Conservation (phyloP, 2,888 invertebrate genomes). For the Platerodrilus igneus region DNA sequence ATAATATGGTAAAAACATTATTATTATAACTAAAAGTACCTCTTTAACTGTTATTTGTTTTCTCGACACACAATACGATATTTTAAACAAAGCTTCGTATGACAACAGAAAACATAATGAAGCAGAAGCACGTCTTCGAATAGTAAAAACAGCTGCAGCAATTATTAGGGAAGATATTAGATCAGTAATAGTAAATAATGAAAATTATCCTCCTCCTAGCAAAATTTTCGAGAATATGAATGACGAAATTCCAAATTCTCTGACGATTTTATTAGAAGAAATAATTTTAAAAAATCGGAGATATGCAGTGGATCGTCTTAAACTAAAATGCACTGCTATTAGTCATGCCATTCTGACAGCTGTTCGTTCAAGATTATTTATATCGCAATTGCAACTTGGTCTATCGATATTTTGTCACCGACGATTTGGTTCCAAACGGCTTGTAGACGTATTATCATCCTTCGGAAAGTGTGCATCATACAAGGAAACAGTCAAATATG, state of each 20-base stretch:
- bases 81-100: conserved; percentile 32
- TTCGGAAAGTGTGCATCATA: conserved; percentile 31
- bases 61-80: conserved; percentile 27
- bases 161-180: conserved; percentile 22
- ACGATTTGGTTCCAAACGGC: conserved; percentile 28
- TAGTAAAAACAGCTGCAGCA: conserved; percentile 26
- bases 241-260: conserved; percentile 5
- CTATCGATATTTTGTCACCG: conserved; percentile 28
- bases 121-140: conserved; percentile 31
- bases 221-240: conserved; percentile 15
- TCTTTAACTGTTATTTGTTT: conserved; percentile 24
- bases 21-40: too few relatives aligned
- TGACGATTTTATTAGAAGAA: conserved; percentile 8
- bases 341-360: conserved; percentile 30
- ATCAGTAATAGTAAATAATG: conserved; percentile 19
- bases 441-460: conserved; percentile 26
- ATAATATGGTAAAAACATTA: too few relatives aligned
- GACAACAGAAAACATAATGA: conserved; percentile 30
- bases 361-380: conserved; percentile 31
- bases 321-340: conserved; percentile 6
- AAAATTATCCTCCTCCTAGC: conserved; percentile 30
- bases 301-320: conserved; percentile 2
- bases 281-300: conserved; percentile 9
- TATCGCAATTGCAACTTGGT: conserved; percentile 45
- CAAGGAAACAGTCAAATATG: conserved; percentile 29